Evolutionary conservation across 2,797 vertebrate species (phyloP).

Genomic region (Ataeniobius toweri): DNA sequence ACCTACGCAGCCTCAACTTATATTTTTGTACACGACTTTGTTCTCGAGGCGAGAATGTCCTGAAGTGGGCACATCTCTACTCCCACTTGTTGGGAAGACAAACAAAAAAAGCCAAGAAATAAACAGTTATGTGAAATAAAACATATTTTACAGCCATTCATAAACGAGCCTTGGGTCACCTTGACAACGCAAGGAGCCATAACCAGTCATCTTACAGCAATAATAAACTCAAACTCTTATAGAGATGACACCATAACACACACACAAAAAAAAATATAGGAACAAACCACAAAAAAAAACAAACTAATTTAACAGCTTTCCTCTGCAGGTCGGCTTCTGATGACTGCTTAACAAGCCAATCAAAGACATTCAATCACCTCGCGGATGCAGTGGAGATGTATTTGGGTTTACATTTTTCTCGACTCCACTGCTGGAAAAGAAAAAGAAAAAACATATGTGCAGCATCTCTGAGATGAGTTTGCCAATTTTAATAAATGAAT

Average conservation of each 20-base stretch:
- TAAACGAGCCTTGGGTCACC: conserved; percentile 54
- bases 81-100: conserved; percentile 44
- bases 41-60: conserved; percentile 74
- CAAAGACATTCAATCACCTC: not conserved
- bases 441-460: not conserved
- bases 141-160: conserved; percentile 75
- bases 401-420: not conserved
- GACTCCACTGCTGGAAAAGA: not conserved
- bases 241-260: conserved; percentile 16
- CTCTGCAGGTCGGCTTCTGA: not conserved
- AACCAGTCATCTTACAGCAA: conserved; percentile 48
- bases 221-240: conserved; percentile 23
- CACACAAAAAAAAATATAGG: conserved; percentile 3
- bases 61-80: conserved; percentile 53
- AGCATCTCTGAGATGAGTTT: conserved; percentile 45
- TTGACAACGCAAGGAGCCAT: conserved; percentile 51
- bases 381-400: not conserved
- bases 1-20: conserved; percentile 67
- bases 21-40: conserved; percentile 79
- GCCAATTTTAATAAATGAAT: conserved; percentile 38
- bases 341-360: not conserved
- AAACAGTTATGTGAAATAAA: conserved; percentile 65
- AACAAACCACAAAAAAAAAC: conserved; percentile 35
- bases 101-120: conserved; percentile 73
- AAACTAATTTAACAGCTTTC: conserved; percentile 41